Base-by-base conservation (phyloP, 2,113 vertebrate species). In the Panthera uncia region DNA sequence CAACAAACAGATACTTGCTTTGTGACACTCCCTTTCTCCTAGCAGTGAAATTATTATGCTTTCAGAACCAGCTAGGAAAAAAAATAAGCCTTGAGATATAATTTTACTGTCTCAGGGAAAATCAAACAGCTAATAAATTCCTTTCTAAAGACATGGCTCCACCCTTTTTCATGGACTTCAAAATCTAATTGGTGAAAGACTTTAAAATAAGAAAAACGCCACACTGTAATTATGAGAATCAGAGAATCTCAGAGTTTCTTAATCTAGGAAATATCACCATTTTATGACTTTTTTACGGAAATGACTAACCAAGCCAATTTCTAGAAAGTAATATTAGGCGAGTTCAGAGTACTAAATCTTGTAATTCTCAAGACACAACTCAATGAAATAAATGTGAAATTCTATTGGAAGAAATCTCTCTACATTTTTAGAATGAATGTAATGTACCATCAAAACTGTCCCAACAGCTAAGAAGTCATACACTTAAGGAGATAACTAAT, bases 171-270 rank as follows among this genome's bases (percentile, higher is more conserved):
- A 84, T 0, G 57, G 33, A 66, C 71, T 88, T 86, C 63, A 91
- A 74, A 93, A 89, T 80, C 23, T 29, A 86, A 65, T 57, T 41
- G 21, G 23, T 79, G 66, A 92, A 55, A 50, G 36, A 82, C 25
- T 89, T 83, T 78, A 82, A 71, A 95, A 63, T 83, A 33, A 86
- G 78, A 82, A 95, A 91, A 84, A n/a, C 65, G 81, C 27, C 45
- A 73, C 57, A 74, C 66, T 91, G 88, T 71, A 73, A 57, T 71
- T 63, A 81, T 41, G 5, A 80, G 79, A 94, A 48, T 68, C 80
- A 81, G 63, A 93, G 31, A 94, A 33, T 73, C 65, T 82, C 16
- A 41, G 31, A 86, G 48, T 55, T 86, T 87, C 79, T 86, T 90
- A 79, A 78, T 79, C 84, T 92, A 96, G n/a, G 31, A 86, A 97